Percentiles rank a stretch among this genome's conserved stretches.
phyloP scores from a whole-genome alignment of 2,113 vertebrate genomes.

The Lynx canadensis region DNA sequence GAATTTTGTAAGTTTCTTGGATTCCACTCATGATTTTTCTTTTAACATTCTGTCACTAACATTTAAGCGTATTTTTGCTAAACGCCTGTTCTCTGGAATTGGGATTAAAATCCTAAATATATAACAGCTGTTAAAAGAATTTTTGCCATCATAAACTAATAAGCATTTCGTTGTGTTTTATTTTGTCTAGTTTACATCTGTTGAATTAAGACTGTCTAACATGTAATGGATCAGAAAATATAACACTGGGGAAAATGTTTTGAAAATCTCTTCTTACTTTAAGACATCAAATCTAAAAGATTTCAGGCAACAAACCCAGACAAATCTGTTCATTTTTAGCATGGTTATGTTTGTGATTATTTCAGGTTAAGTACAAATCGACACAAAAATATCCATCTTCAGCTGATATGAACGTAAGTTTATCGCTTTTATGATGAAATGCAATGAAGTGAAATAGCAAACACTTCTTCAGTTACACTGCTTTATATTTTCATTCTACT shows the following conservation, averaged over 20 bases:
- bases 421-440: slow-evolving; percentile 45
- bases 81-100: not conserved
- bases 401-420: not conserved
- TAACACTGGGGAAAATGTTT: not conserved
- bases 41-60: not conserved
- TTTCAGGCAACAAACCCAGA: not conserved
- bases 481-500: not conserved
- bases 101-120: slow-evolving; percentile 15
- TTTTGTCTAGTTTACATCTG: not conserved
- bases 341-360: not conserved
- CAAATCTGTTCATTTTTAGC: not conserved
- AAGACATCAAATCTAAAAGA: not conserved
- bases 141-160: slow-evolving; percentile 6
- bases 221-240: not conserved
- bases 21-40: not conserved
- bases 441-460: slow-evolving; percentile 35
- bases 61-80: not conserved
- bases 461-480: slow-evolving; percentile 28
- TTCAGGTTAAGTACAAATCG: slow-evolving; percentile 5
- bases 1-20: not conserved
- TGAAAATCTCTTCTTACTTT: slow-evolving; percentile 35
- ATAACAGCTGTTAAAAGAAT: not conserved
- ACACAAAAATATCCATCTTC: not conserved
- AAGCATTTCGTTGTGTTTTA: not conserved
- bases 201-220: slow-evolving; percentile 4